A percentile compares a stretch with the other conserved stretches of the same genome.
Conservation (phyloP, 2,113 vertebrate genomes). For the Hydrochoerus hydrochaeris region DNA sequence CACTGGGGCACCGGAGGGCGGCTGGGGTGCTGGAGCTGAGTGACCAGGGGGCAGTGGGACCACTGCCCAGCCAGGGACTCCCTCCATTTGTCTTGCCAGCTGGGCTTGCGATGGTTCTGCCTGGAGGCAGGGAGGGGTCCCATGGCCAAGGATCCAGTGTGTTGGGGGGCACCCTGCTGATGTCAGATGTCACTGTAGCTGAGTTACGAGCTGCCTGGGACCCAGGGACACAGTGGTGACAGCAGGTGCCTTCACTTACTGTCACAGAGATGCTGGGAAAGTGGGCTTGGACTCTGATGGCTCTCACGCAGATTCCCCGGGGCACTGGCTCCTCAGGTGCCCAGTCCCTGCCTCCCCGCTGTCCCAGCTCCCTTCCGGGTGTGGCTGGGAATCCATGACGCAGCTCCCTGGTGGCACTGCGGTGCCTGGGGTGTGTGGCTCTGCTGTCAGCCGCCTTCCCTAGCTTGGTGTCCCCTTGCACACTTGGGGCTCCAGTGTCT, state of each 20-base stretch:
- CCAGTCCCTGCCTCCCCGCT: neutral
- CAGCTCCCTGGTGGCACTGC: neutral
- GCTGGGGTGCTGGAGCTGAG: too few species aligned
- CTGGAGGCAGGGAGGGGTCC: too few species aligned
- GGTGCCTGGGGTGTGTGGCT: neutral
- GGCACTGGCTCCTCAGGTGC: neutral
- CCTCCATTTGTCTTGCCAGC: neutral
- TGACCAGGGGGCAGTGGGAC: neutral
- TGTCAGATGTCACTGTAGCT: neutral
- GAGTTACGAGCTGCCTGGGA: neutral
- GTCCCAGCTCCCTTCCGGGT: neutral
- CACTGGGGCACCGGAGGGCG: neutral
- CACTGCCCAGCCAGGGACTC: neutral
- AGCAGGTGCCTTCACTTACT: neutral
- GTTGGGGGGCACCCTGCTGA: neutral
- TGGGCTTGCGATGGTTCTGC: too few species aligned
- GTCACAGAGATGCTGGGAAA: neutral
- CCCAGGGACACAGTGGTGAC: neutral
- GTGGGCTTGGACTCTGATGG: neutral
- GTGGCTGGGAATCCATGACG: neutral
- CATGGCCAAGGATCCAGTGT: too few species aligned
- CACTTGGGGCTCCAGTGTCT: neutral
- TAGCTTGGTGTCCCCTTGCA: neutral
- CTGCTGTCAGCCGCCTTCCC: neutral
- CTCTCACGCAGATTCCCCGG: neutral